A percentile compares a stretch with the other conserved stretches of the same genome.
phyloP scores from a whole-genome alignment of 2,113 vertebrate genomes.

The Salminus brasiliensis region DNA sequence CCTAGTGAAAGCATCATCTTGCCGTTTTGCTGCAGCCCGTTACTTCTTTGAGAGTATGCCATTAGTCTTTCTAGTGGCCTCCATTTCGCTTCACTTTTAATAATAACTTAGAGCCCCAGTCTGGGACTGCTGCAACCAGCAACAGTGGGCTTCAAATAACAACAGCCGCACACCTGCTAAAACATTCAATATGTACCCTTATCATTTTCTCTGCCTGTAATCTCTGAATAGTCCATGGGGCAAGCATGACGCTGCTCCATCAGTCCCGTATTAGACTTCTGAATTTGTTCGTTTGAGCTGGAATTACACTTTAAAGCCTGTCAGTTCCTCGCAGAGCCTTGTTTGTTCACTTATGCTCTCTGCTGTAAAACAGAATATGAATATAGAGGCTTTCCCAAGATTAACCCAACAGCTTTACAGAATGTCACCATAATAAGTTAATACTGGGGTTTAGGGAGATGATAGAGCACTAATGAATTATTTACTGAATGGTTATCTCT shows the following conservation, averaged over 20 bases:
- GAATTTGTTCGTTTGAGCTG: neutral
- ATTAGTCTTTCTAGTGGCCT: conserved; percentile 70
- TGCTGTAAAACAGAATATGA: conserved; percentile 35
- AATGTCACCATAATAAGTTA: conserved; percentile 19
- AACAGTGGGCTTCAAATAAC: conserved; percentile 3
- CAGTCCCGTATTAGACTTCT: neutral
- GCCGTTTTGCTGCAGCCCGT: conserved; percentile 69
- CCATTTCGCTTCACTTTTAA: conserved; percentile 62
- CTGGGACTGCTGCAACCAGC: neutral
- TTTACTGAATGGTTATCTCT: neutral
- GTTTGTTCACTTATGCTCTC: conserved; percentile 36
- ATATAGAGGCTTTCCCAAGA: conserved; percentile 31
- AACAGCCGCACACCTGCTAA: conserved; percentile 11
- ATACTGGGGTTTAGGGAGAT: conserved; percentile 26
- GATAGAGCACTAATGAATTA: conserved; percentile 29
- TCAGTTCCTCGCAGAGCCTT: conserved; percentile 29
- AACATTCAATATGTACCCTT: neutral
- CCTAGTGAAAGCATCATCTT: conserved; percentile 58
- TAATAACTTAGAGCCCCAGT: conserved; percentile 57
- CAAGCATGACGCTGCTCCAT: neutral
- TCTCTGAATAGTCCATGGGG: neutral
- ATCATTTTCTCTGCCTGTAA: neutral
- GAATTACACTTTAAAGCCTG: conserved; percentile 24
- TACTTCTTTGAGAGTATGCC: conserved; percentile 60
- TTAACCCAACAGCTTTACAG: conserved; percentile 26